These are phyloP conservation scores for Onychorhynchus coronatus DNA, from an alignment of 2,113 vertebrate species.

Conservation along the genomic window DNA sequence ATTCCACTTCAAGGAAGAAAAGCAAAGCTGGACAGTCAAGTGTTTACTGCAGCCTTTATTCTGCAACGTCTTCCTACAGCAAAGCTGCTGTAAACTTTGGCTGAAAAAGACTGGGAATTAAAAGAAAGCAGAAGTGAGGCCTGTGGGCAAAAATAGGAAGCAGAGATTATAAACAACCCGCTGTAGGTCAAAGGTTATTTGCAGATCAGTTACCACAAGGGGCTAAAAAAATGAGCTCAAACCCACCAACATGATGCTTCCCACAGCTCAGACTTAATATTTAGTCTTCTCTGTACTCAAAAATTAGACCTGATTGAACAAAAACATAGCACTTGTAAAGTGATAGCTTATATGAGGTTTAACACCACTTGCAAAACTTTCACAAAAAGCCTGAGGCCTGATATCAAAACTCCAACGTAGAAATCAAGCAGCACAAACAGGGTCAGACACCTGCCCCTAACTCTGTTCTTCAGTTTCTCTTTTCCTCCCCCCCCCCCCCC, in stretches of 20 bases:
- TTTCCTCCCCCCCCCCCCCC: not conserved
- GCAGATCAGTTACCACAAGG: slow-evolving; percentile 22
- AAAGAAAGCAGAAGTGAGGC: slow-evolving; percentile 17
- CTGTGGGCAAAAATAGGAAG: slow-evolving; percentile 44
- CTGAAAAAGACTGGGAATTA: not conserved
- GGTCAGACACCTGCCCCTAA: not conserved
- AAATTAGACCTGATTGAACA: not conserved
- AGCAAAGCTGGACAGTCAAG: not conserved
- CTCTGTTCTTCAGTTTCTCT: not conserved
- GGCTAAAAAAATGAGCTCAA: not conserved
- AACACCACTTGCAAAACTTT: not conserved
- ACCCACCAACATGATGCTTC: not conserved
- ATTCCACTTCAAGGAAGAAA: not conserved
- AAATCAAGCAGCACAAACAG: not conserved
- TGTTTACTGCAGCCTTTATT: not conserved
- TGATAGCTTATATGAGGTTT: not conserved
- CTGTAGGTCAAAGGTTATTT: slow-evolving; percentile 52
- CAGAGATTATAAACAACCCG: slow-evolving; percentile 37
- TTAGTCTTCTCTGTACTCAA: not conserved
- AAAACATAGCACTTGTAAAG: not conserved
- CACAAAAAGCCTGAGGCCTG: not conserved
- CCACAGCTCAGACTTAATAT: not conserved
- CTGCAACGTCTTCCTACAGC: not conserved
- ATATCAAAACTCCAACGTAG: not conserved
- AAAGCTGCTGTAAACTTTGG: not conserved